These are phyloP conservation scores for Galbula dea DNA, from an alignment of 2,113 vertebrate genomes.

Conservation along the genomic window DNA sequence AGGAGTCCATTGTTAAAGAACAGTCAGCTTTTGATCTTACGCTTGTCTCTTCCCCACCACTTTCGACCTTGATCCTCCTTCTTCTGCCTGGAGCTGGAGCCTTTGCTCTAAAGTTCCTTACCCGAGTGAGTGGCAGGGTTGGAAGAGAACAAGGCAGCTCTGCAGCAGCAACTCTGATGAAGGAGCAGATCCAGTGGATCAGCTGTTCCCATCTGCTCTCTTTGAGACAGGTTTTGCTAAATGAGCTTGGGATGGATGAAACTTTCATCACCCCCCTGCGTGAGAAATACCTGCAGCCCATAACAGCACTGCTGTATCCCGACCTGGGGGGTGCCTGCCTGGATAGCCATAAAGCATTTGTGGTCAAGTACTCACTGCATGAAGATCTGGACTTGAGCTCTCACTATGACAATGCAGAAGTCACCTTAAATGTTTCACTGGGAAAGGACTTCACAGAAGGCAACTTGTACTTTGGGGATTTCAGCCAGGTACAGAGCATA, in stretches of 20 bases:
- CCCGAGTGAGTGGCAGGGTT: neutral
- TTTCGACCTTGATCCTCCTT: neutral
- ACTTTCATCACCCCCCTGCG: slow-evolving; percentile 84
- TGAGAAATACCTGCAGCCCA: slow-evolving; percentile 81
- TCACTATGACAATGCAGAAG: slow-evolving; percentile 93
- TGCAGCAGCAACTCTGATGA: neutral
- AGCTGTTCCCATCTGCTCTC: neutral
- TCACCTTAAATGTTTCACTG: slow-evolving; percentile 90
- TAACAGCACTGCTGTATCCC: slow-evolving; percentile 83
- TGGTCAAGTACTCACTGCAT: slow-evolving; percentile 84
- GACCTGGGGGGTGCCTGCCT: slow-evolving; percentile 83
- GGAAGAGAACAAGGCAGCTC: neutral
- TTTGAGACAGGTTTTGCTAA: slow-evolving; percentile 74
- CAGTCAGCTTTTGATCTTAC: neutral
- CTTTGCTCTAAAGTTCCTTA: neutral
- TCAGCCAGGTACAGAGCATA: slow-evolving; percentile 80
- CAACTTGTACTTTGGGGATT: slow-evolving; percentile 89
- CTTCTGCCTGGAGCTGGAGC: neutral
- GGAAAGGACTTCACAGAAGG: slow-evolving; percentile 90
- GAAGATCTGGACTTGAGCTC: slow-evolving; percentile 88
- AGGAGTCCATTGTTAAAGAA: neutral
- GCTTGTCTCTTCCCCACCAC: neutral
- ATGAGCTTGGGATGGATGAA: slow-evolving; percentile 91
- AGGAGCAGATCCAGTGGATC: neutral
- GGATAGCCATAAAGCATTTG: slow-evolving; percentile 93